Conservation (phyloP, 2,888 invertebrate species). For the Cheilosia urbana region DNA sequence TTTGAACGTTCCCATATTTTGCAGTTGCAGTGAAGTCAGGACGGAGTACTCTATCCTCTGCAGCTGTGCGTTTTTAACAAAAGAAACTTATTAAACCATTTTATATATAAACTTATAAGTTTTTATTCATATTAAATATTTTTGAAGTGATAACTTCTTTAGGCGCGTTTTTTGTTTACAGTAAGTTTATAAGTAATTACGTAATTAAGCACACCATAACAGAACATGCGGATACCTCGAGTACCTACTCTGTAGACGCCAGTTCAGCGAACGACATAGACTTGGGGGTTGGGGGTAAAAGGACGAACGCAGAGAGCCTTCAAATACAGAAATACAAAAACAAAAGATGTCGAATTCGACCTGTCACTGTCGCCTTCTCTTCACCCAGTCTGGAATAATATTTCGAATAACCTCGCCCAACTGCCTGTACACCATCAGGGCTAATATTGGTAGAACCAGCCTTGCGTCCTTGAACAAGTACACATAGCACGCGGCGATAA, state of each 20-base stretch:
- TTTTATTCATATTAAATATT: conserved; percentile 64
- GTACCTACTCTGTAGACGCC: conserved; percentile 14
- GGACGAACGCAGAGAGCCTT: conserved; percentile 50
- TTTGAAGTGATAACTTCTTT: no score
- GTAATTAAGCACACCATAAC: conserved; percentile 38
- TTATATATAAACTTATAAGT: conserved; percentile 66
- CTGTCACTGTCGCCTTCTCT: conserved; percentile 78
- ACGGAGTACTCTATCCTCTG: no score
- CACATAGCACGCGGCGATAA: conserved; percentile 91
- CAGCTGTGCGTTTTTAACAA: neutral
- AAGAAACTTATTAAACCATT: neutral
- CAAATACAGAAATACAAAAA: conserved; percentile 9
- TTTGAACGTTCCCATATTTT: no score
- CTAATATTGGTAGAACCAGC: conserved; percentile 91
- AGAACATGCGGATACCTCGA: conserved; percentile 45
- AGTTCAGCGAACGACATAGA: conserved; percentile 2
- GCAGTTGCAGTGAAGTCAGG: no score
- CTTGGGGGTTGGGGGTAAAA: conserved; percentile 1
- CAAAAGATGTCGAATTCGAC: neutral
- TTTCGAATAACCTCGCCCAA: conserved; percentile 87
- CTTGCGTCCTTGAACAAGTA: conserved; percentile 92
- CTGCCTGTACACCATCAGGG: conserved; percentile 91
- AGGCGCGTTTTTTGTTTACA: conserved; percentile 43
- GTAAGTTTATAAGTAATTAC: conserved; percentile 52
- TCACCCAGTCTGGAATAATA: conserved; percentile 86